Percentiles rank a stretch among this genome's conserved stretches.
These are phyloP conservation scores for Megalops cyprinoides DNA, from an alignment of 2,797 vertebrate genomes.

Conservation along the genomic window DNA sequence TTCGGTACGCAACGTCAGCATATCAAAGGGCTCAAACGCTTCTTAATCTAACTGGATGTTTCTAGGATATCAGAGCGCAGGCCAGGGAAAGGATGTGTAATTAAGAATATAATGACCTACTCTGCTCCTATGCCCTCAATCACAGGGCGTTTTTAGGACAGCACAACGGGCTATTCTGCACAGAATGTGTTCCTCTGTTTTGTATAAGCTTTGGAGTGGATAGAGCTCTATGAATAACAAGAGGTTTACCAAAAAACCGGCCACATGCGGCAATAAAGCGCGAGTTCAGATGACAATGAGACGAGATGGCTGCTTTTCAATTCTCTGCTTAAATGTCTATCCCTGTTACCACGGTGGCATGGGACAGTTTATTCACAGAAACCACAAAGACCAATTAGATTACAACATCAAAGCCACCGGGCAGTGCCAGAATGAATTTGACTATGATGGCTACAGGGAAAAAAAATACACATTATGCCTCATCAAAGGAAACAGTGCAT, in stretches of 20 bases:
- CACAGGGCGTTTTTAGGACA: background rate
- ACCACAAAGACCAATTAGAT: background rate
- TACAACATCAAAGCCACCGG: background rate
- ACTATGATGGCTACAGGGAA: background rate
- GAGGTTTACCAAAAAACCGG: background rate
- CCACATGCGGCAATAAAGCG: background rate
- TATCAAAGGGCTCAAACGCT: slow-evolving; percentile 31
- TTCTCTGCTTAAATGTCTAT: background rate
- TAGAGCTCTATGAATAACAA: background rate
- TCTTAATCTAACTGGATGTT: too few relatives aligned
- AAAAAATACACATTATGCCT: background rate
- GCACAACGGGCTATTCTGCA: background rate
- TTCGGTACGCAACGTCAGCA: too few relatives aligned
- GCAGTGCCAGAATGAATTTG: background rate
- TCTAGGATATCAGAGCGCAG: background rate
- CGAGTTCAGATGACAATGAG: background rate
- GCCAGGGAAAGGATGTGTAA: background rate
- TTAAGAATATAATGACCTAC: background rate
- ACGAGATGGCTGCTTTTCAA: background rate
- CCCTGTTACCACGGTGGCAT: background rate
- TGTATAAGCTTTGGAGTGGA: background rate
- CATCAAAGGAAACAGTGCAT: too few relatives aligned
- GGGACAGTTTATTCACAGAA: background rate
- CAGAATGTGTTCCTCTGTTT: background rate
- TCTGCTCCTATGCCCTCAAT: background rate